Base-by-base conservation (phyloP, 2,888 invertebrate genomes). In the Epistrophe grossulariae region DNA sequence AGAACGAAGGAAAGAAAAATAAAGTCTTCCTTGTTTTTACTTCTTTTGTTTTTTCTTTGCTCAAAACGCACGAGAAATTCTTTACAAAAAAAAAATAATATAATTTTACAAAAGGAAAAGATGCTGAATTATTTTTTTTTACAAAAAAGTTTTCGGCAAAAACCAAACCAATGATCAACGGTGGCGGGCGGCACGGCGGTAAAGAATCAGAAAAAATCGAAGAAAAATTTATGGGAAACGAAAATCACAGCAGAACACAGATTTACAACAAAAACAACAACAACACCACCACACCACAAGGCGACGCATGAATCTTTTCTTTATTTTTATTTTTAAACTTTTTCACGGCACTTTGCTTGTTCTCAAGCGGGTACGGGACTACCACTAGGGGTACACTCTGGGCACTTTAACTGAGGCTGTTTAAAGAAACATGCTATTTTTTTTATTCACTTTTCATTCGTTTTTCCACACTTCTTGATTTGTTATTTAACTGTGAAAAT, bases 401-500 rank as follows among this genome's bases (percentile, higher is more conserved):
- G 66, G 31, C 31, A 66, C 48, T 66, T 6, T 31, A 10, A 48
- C 15, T n/a, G 28, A 64, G 10, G 7, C 66, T 66, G 35, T 10
- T 35, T 13, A 48, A 38, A 72, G 55, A 80, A 77, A 78, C 77
- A 72, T 72, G 72, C 77, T 60, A 73, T 78, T 74, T 85, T n/a
- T 19, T 50, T 60, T 24, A 24, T 11, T 43, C 38, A 17, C 19
- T 45, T 72, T 43, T 38, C 28, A 68, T 57, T 52, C 50, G 70
- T 50, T 70, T 70, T 70, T 70, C 24, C 55, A 55, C 28, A 31
- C 31, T 62, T 70, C 38, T 70, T 72, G 28, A 50, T 55, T 77
- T 77, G 52, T 84, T 81, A 81, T 84, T 79, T 64, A 85, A 85
- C 82, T 70, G 78, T 78, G 74, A 79, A 85, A 85, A 85, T 79